Percentiles rank a stretch among this genome's conserved stretches.
Conservation (phyloP, 2,888 invertebrate genomes). For the Rhimphoctona megacephalus region DNA sequence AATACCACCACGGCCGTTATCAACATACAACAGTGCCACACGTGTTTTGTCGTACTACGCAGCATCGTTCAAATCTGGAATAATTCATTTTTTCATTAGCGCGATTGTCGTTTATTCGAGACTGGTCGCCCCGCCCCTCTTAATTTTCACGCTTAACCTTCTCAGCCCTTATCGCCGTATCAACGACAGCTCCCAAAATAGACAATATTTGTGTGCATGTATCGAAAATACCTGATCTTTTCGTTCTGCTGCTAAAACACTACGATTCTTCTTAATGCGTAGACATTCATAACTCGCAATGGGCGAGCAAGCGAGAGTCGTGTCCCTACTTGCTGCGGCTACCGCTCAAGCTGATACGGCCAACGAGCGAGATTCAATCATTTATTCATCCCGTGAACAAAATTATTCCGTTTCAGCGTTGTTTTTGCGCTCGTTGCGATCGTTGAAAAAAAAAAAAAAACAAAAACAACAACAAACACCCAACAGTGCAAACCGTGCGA, state of each 20-base stretch:
- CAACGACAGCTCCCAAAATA: too few species aligned
- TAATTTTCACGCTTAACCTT: too few species aligned
- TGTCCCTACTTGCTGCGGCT: neutral
- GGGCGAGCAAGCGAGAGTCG: neutral
- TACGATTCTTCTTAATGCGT: neutral
- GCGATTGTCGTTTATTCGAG: neutral
- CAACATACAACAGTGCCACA: constrained; percentile 92
- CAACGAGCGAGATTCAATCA: neutral
- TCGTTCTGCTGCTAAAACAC: neutral
- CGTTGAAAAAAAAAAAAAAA: neutral
- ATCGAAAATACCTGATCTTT: neutral
- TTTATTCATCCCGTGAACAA: neutral
- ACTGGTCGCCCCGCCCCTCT: too few species aligned
- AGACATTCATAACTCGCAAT: neutral
- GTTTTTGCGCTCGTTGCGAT: neutral
- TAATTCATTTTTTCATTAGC: neutral
- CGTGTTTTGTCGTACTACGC: constrained; percentile 91
- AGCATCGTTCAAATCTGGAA: constrained; percentile 83
- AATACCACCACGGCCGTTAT: constrained; percentile 91
- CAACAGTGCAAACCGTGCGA: neutral
- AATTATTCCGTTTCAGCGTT: neutral
- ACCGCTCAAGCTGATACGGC: neutral
- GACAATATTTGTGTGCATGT: too few species aligned
- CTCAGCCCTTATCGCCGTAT: too few species aligned
- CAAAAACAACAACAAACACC: constrained; percentile 4